Percentiles rank a stretch among this genome's conserved stretches.
Evolutionary conservation across 2,888 invertebrate species (phyloP).

Genomic region (Coremacera marginata): DNA sequence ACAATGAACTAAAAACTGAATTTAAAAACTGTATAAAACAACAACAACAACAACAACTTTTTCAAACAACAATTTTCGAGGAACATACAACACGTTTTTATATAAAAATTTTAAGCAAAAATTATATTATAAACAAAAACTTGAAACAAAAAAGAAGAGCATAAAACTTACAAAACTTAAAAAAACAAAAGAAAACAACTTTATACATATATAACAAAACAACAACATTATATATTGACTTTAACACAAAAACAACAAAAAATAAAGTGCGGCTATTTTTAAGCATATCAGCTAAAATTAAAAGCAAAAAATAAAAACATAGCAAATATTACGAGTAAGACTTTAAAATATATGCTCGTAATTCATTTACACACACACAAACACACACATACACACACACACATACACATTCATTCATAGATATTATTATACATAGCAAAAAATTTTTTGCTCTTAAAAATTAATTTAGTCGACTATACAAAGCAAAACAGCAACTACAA

Average conservation of each 20-base stretch:
- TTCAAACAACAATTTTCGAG: conserved; percentile 33
- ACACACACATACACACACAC: not conserved
- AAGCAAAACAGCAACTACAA: not conserved
- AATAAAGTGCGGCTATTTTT: conserved; percentile 55
- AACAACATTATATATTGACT: conserved; percentile 8
- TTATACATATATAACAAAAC: conserved; percentile 37
- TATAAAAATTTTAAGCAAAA: conserved; percentile 33
- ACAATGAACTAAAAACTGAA: not conserved
- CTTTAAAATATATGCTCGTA: not conserved
- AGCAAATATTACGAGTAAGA: conserved; percentile 5
- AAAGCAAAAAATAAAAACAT: conserved; percentile 21
- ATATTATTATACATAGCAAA: conserved; percentile 3
- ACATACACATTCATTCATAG: not conserved
- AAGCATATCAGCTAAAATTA: conserved; percentile 57
- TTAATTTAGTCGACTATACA: conserved; percentile 11
- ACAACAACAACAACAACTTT: conserved; percentile 13
- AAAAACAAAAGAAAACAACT: conserved; percentile 31
- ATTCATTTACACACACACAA: not conserved
- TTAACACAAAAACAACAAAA: conserved; percentile 44
- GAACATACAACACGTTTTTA: conserved; percentile 38
- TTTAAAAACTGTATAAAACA: not conserved
- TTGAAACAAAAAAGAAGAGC: conserved; percentile 33
- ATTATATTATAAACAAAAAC: not conserved
- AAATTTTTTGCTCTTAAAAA: conserved; percentile 16
- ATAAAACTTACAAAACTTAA: not conserved